A percentile compares a stretch with the other conserved stretches of the same genome.
Conservation (phyloP, 2,888 invertebrate species). For the Thereva nobilitata region DNA sequence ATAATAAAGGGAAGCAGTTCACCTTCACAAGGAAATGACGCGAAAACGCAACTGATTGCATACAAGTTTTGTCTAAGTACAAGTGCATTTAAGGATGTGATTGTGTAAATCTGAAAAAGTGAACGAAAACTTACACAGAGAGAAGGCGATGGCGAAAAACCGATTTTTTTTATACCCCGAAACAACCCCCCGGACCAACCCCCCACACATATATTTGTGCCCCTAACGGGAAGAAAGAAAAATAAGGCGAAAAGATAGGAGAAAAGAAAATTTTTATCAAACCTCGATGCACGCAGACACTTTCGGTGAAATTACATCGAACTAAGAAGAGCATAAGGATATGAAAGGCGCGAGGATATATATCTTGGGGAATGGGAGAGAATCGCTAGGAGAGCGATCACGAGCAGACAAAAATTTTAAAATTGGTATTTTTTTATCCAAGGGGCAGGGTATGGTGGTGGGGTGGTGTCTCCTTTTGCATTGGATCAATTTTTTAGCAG, state of each 20-base stretch:
- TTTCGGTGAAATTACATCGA: conserved; percentile 27
- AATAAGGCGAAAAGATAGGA: conserved; percentile 22
- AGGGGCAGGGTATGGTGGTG: no score
- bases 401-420: conserved; percentile 31
- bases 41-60: conserved; percentile 41
- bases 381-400: conserved; percentile 20
- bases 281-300: conserved; percentile 33
- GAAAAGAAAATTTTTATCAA: conserved; percentile 26
- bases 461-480: no score
- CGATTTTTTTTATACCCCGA: no score
- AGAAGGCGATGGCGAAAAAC: not conserved
- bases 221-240: conserved; percentile 12
- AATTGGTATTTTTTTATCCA: conserved; percentile 18
- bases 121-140: conserved; percentile 29
- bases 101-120: conserved; percentile 7
- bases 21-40: conserved; percentile 37
- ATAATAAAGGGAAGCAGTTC: conserved; percentile 8
- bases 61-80: conserved; percentile 22
- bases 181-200: no score
- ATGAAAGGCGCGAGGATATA: conserved; percentile 10
- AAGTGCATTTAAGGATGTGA: conserved; percentile 35
- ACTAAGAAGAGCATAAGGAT: conserved; percentile 30
- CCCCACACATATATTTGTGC: conserved; percentile 8
- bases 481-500: no score
- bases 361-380: conserved; percentile 10